Base-by-base conservation (phyloP, 2,888 invertebrate genomes). In the Erpobdella octoculata region DNA sequence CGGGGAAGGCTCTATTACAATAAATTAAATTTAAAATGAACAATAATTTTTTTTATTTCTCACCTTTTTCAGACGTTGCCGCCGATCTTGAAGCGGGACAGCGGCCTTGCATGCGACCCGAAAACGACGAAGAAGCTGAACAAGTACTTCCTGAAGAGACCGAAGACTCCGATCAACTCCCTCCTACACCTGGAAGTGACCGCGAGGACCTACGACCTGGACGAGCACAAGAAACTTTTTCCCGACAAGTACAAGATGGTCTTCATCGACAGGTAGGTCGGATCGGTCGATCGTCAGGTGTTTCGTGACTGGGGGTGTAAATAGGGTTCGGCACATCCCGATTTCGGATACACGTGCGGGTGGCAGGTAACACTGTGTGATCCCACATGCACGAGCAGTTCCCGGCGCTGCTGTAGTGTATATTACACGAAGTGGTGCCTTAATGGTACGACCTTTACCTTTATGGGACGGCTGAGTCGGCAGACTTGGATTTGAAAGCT, bases 181-280 rank as follows among this genome's bases (percentile, higher is more conserved):
- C 74, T 83, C 46, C 76, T 83, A 5, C 83, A 83, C 75, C 78
- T 83, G 28, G 82, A 81, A 4, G 78, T 83, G 41, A 82, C 82
- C 5, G 81, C 81, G 0, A 75, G 83, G 59, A 82, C 81, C 2
- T 81, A 82, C 71, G 79, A 80, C 73, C 78, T 81, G 41, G 69
- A 75, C 35, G 79, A 80, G 21, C 82, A 80, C 78, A 81, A 82
- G 77, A 73, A 74, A 64, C 79, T 81, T 76, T 82, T 81, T 77
- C 78, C 80, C 0, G 79, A 80, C 9, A 78, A 80, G n/a, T 80
- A 80, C 73, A 75, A 75, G 61, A 78, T 78, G 61, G 80, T 76
- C 76, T 80, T 78, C 75, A 77, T 81, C 67, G 81, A 82, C 72
- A 80, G 80, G 80, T 81, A 9, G 18, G 48, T 37, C 12, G 8